Conservation (phyloP, 1,140 invertebrate species). For the Diorhabda sublineata region DNA sequence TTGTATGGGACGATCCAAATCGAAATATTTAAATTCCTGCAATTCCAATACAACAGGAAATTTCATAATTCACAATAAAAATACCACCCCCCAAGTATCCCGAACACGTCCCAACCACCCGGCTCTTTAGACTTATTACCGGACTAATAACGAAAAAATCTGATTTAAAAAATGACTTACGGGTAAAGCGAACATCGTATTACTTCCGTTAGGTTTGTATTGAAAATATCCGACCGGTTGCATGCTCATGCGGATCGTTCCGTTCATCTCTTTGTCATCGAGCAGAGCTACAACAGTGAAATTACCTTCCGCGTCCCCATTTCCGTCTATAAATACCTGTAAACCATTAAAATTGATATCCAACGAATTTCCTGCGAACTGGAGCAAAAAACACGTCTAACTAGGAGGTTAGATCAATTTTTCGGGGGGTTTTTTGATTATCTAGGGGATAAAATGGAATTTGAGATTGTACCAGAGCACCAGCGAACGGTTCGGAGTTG, state of each 20-base stretch:
- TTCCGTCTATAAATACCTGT: slow-evolving; percentile 76
- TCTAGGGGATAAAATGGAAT: no score
- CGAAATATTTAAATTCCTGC: slow-evolving; percentile 61
- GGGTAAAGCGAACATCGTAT: slow-evolving; percentile 36
- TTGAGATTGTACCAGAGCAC: no score
- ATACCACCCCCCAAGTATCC: neutral
- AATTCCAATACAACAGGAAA: slow-evolving; percentile 4
- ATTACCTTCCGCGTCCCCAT: slow-evolving; percentile 88
- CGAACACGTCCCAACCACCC: no score
- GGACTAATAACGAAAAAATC: no score
- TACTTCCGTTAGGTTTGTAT: slow-evolving; percentile 54
- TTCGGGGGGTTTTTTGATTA: no score
- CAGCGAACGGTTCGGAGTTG: no score
- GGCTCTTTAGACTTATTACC: no score
- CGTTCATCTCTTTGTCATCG: slow-evolving; percentile 51
- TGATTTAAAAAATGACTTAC: slow-evolving; percentile 29
- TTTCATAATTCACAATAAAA: slow-evolving; percentile 11
- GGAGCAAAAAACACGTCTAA: no score
- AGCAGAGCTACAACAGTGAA: slow-evolving; percentile 78
- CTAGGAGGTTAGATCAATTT: no score
- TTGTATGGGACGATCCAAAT: slow-evolving; percentile 58
- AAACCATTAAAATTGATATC: slow-evolving; percentile 1
- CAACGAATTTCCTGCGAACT: no score
- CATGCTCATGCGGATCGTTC: slow-evolving; percentile 57
- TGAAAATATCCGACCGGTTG: slow-evolving; percentile 70